Evolutionary conservation across 2,113 vertebrate species (phyloP).

Genomic region (Chionis minor): DNA sequence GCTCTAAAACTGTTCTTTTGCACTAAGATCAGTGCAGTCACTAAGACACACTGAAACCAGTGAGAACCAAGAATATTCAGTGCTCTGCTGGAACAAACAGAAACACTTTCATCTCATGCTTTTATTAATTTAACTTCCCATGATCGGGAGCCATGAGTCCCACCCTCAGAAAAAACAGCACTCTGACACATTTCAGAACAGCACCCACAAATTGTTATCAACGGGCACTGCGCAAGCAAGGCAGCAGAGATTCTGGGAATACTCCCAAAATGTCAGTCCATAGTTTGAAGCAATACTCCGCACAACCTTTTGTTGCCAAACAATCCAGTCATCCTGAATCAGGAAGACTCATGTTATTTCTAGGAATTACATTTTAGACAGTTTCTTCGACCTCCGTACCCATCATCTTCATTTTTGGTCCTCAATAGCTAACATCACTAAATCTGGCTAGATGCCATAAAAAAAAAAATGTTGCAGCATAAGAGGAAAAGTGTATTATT

Average conservation of each 20-base stretch:
- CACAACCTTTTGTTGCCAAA: not conserved
- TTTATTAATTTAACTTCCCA: not conserved
- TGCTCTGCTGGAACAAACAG: not conserved
- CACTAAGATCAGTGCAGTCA: not conserved
- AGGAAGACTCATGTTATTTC: not conserved
- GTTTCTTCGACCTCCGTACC: not conserved
- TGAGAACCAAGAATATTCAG: not conserved
- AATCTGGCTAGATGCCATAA: not conserved
- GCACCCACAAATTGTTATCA: not conserved
- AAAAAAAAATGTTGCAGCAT: not conserved
- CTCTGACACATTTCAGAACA: not conserved
- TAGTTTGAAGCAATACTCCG: not conserved
- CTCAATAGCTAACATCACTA: not conserved
- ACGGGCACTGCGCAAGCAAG: fast-evolving
- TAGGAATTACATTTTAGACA: constrained; percentile 7
- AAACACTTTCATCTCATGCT: not conserved
- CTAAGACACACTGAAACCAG: not conserved
- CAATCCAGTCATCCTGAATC: not conserved
- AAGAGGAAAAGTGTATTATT: not conserved
- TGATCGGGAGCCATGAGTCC: not conserved
- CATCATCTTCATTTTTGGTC: not conserved
- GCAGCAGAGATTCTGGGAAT: not conserved
- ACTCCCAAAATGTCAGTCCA: not conserved
- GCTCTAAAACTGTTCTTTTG: not conserved
- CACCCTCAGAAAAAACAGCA: not conserved